A percentile compares a stretch with the other conserved stretches of the same genome.
Evolutionary conservation across 1,140 invertebrate species (phyloP).

Genomic region (Drosophila eugracilis): DNA sequence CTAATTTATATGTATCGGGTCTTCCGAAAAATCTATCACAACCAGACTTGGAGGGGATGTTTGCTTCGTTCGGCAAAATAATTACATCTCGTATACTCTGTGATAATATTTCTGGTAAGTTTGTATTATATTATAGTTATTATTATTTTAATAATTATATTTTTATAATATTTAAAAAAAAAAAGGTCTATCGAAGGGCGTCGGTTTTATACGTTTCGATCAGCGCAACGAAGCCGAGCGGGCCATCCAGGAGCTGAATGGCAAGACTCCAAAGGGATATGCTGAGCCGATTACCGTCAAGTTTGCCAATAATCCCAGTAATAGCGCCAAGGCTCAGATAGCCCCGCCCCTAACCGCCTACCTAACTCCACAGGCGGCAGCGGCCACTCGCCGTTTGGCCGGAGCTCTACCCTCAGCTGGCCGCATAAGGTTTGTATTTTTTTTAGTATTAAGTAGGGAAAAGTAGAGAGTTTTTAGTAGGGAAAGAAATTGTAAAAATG

Average conservation of each 20-base stretch:
- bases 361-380: slow-evolving; percentile 85
- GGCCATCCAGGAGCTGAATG: slow-evolving; percentile 87
- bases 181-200: slow-evolving; percentile 86
- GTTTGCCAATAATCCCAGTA: slow-evolving; percentile 88
- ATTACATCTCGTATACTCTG: slow-evolving; percentile 95
- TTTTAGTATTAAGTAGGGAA: too few relatives aligned
- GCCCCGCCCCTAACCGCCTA: slow-evolving; percentile 86
- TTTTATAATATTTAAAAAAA: background rate
- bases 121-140: background rate
- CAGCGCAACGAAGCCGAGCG: slow-evolving; percentile 87
- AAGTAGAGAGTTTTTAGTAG: too few relatives aligned
- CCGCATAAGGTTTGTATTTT: slow-evolving; percentile 78
- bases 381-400: slow-evolving; percentile 77
- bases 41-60: slow-evolving; percentile 93
- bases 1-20: slow-evolving; percentile 95
- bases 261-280: slow-evolving; percentile 87
- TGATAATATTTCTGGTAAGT: slow-evolving; percentile 91
- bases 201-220: slow-evolving; percentile 88
- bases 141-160: background rate
- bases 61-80: slow-evolving; percentile 92
- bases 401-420: slow-evolving; percentile 79
- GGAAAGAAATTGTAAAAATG: too few relatives aligned
- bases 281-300: slow-evolving; percentile 87
- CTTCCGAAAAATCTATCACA: slow-evolving; percentile 94
- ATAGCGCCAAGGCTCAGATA: slow-evolving; percentile 87